Base-by-base conservation (phyloP, 2,113 vertebrate species). In the Tachysurus fulvidraco region DNA sequence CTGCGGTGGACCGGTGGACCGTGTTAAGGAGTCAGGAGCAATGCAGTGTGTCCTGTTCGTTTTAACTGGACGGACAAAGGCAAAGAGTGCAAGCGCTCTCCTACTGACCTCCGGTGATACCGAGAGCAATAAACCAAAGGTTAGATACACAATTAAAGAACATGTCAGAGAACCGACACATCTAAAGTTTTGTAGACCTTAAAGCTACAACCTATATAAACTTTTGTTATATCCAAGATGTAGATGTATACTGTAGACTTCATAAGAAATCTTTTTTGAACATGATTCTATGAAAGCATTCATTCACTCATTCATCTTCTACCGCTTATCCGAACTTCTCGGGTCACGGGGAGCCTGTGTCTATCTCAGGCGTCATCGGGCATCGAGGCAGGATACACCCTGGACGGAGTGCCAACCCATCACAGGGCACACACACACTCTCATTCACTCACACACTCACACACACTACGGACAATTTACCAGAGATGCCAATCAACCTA, bases 11-110 rank as follows among this genome's bases (percentile, higher is more conserved):
- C 55, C 13, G n/a, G 50, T 28, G 16, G 62, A 83, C 1, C 16
- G 52, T 19, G 62, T n/a, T 30, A 11, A 21, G 3, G 3, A 69
- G 62, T 52, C n/a, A 52, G n/a, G 16, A 83, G 81, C 60, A 64
- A 86, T 8, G 55, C 78, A 83, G 92, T 89, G 89, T 23, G 59
- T 62, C 23, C 41, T 30, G 73, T 65, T 87, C 86, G 90, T 90
- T 91, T 85, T 44, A n/a, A 41, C 0, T 44, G 25, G 71, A 17
- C 36, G n/a, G 36, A 36, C 13, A 8, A 82, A 86, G 88, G 84
- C 28, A 16, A n/a, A 46, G 36, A 64, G 16, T 82, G 25, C n/a
- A 36, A 50, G 14, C 50, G 81, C 78, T 74, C 23, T 5, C 19
- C 9, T 19, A 46, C 41, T 74, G 21, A 19, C 44, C 19, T 69